Percentiles rank a stretch among this genome's conserved stretches.
These are phyloP conservation scores for Sterrhoptilus dennistouni DNA, from an alignment of 2,113 vertebrate species.

Conservation along the genomic window DNA sequence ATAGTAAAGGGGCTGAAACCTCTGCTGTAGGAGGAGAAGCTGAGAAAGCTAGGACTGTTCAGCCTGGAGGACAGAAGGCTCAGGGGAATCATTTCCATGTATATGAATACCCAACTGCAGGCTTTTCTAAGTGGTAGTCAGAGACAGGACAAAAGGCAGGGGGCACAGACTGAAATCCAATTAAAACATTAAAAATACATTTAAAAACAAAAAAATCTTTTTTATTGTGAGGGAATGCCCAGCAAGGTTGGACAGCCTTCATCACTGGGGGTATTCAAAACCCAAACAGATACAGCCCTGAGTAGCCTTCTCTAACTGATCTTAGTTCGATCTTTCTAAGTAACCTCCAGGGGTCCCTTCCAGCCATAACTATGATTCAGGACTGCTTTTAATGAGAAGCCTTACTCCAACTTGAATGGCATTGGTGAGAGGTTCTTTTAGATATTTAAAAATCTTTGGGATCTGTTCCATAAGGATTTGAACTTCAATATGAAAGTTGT, in stretches of 20 bases:
- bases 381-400: background rate
- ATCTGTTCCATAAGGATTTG: background rate
- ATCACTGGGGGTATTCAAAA: background rate
- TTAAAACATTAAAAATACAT: background rate
- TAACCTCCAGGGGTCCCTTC: background rate
- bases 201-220: background rate
- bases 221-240: background rate
- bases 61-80: background rate
- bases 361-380: background rate
- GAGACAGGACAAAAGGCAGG: background rate
- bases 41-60: background rate
- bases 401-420: background rate
- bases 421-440: background rate
- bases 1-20: background rate
- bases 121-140: background rate
- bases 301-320: background rate
- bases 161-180: background rate
- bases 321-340: background rate
- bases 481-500: background rate
- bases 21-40: background rate
- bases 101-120: background rate
- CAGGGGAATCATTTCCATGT: accelerated
- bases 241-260: background rate
- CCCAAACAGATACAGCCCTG: background rate
- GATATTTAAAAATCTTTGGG: background rate